Percentiles rank a stretch among this genome's conserved stretches.
Conservation (phyloP, 2,797 vertebrate species). For the Poeciliopsis paucimaculata region DNA sequence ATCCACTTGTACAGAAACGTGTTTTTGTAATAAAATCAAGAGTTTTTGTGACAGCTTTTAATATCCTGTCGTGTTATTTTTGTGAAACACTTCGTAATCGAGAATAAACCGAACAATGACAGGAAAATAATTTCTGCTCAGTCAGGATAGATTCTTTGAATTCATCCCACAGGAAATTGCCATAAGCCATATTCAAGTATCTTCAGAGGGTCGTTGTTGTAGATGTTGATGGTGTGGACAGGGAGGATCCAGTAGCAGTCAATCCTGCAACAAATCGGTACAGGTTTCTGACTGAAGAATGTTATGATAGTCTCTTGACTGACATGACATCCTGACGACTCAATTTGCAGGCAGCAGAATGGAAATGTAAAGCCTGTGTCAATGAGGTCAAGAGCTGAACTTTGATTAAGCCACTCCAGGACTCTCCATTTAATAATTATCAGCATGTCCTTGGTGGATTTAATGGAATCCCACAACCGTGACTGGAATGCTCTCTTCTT, state of each 20-base stretch:
- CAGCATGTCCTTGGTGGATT: no score
- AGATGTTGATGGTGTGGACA: neutral
- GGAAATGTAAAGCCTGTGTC: no score
- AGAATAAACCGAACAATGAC: no score
- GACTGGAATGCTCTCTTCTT: neutral
- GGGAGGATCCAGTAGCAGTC: neutral
- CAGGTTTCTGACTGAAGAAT: no score
- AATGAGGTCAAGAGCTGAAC: no score
- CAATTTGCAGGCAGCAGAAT: no score
- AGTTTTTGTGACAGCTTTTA: slow-evolving; percentile 21
- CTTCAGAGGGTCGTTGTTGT: neutral
- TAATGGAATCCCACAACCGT: no score
- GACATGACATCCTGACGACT: no score
- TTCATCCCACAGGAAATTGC: neutral
- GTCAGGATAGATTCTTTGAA: neutral
- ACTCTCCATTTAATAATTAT: no score
- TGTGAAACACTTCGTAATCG: neutral
- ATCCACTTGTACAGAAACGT: slow-evolving; percentile 71
- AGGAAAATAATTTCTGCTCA: neutral
- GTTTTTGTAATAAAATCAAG: slow-evolving; percentile 72
- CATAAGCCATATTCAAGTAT: neutral
- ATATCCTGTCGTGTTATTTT: neutral
- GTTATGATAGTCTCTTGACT: no score
- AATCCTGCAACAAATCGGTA: neutral
- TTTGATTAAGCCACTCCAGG: no score